phyloP scores from a whole-genome alignment of 2,113 vertebrate species.

The Miniopterus natalensis region DNA sequence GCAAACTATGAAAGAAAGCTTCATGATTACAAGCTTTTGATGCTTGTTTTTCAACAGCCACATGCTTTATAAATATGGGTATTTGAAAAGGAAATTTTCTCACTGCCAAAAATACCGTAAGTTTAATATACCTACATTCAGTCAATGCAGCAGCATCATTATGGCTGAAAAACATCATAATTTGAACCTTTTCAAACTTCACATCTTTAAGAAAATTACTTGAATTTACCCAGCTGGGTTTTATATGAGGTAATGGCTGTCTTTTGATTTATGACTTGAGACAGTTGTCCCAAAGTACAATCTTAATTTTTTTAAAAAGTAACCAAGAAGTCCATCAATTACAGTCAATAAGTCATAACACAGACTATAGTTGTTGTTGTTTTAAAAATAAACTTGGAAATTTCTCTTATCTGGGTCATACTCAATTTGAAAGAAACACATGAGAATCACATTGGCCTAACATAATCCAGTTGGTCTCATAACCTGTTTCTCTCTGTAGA shows the following conservation, averaged over 20 bases:
- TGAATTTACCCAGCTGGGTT: not conserved
- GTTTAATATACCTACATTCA: slow-evolving; percentile 16
- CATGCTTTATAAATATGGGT: slow-evolving; percentile 43
- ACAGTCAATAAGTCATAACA: not conserved
- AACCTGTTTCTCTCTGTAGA: not conserved
- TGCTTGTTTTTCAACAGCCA: slow-evolving; percentile 29
- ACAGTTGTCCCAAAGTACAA: slow-evolving; percentile 28
- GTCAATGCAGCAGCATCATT: not conserved
- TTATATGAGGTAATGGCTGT: not conserved
- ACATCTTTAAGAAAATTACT: slow-evolving; percentile 1
- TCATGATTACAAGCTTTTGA: slow-evolving; percentile 47
- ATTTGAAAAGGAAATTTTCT: slow-evolving; percentile 53
- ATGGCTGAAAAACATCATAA: not conserved
- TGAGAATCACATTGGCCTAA: not conserved
- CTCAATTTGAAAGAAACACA: slow-evolving; percentile 12
- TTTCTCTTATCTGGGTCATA: slow-evolving; percentile 1
- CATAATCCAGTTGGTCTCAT: not conserved
- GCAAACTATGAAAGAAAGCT: slow-evolving; percentile 51
- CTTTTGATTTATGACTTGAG: not conserved
- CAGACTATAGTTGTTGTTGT: not conserved
- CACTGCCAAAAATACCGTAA: not conserved
- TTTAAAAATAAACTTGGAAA: not conserved
- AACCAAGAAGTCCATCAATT: slow-evolving; percentile 8
- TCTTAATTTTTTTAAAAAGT: slow-evolving; percentile 41
- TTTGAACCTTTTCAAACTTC: slow-evolving; percentile 25